These are phyloP conservation scores for Gerris buenoi DNA, from an alignment of 1,140 invertebrate genomes.

Conservation along the genomic window DNA sequence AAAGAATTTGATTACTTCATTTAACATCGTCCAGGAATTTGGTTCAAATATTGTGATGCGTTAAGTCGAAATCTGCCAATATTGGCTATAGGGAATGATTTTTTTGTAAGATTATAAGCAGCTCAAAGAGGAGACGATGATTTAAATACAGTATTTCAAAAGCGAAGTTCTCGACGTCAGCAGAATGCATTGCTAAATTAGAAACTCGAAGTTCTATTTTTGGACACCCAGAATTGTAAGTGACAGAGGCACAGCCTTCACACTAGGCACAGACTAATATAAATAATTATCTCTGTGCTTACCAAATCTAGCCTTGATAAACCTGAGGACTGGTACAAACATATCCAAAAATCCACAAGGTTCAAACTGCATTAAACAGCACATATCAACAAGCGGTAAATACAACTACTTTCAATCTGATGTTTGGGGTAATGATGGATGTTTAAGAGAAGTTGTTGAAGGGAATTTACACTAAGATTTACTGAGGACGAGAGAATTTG, in stretches of 20 bases:
- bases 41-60: neutral
- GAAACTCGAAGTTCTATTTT: neutral
- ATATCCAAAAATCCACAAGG: neutral
- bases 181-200: neutral
- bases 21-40: neutral
- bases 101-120: too few species aligned
- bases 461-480: too few species aligned
- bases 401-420: neutral
- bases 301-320: neutral
- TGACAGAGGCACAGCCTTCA: neutral
- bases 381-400: neutral
- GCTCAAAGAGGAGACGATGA: too few species aligned
- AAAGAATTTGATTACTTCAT: neutral
- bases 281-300: neutral
- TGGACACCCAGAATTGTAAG: neutral
- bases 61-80: neutral
- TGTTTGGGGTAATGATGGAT: neutral
- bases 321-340: neutral
- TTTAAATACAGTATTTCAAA: too few species aligned
- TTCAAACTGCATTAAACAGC: neutral
- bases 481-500: too few species aligned
- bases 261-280: neutral
- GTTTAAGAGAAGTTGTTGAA: too few species aligned
- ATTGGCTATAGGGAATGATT: too few species aligned
- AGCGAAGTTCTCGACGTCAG: conserved; percentile 4